Evolutionary conservation across 2,797 vertebrate genomes (phyloP).

Genomic region (Sarcoramphus papa): DNA sequence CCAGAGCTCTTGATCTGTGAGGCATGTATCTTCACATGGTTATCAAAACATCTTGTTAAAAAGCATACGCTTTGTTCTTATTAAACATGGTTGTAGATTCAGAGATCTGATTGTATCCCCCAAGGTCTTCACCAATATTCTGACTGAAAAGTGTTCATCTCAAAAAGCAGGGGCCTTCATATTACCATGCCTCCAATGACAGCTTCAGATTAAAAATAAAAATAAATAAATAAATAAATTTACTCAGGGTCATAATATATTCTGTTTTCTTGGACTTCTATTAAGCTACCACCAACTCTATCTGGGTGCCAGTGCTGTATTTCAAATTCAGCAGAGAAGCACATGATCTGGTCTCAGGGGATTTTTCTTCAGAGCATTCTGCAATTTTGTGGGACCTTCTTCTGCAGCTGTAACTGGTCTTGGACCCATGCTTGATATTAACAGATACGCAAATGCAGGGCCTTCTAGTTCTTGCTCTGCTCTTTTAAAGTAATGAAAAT

Average conservation of each 20-base stretch:
- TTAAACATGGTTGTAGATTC: not conserved
- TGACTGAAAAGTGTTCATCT: not conserved
- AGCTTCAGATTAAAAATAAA: not conserved
- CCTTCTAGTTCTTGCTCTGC: not conserved
- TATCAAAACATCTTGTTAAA: not conserved
- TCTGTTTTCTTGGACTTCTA: not conserved
- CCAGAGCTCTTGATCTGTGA: not conserved
- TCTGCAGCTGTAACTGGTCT: not conserved
- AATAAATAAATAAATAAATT: too few relatives aligned
- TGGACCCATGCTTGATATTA: not conserved
- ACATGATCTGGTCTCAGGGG: not conserved
- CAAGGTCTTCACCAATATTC: not conserved
- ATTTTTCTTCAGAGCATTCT: not conserved
- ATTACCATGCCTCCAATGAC: not conserved
- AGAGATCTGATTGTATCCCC: not conserved
- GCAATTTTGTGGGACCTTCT: not conserved
- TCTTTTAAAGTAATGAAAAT: not conserved
- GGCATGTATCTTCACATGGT: not conserved
- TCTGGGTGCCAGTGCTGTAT: not conserved
- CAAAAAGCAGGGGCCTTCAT: not conserved
- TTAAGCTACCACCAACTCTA: not conserved
- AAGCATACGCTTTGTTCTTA: not conserved
- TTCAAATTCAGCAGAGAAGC: not conserved
- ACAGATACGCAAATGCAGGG: not conserved
- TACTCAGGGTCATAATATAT: not conserved